Evolutionary conservation across 2,113 vertebrate genomes (phyloP).

Genomic region (Hemiprocne comata): DNA sequence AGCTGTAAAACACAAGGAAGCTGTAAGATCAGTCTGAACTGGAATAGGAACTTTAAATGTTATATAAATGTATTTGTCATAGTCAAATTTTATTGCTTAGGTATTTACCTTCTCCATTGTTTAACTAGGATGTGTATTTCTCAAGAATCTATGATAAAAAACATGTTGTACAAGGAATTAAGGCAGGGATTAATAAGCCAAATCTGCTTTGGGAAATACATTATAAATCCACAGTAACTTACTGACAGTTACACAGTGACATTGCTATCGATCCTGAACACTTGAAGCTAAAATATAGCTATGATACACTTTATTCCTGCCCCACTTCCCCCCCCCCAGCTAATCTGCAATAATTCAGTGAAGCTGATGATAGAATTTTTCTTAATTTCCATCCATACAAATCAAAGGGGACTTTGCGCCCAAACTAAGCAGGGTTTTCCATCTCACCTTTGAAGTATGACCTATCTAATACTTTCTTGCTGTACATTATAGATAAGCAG

Average conservation of each 20-base stretch:
- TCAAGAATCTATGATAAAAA: constrained; percentile 14
- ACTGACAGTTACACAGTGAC: not conserved
- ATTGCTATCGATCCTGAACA: not conserved
- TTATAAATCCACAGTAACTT: not conserved
- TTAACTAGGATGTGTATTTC: constrained; percentile 46
- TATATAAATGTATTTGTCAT: constrained; percentile 37
- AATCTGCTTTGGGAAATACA: not conserved
- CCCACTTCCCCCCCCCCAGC: rapidly evolving
- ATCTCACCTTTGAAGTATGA: not conserved
- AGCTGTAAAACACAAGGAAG: constrained; percentile 51
- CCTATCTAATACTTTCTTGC: not conserved
- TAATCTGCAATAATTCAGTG: not conserved
- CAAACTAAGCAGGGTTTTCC: not conserved
- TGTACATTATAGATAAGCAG: not conserved
- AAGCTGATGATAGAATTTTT: not conserved
- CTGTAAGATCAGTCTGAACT: constrained; percentile 9
- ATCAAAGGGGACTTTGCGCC: not conserved
- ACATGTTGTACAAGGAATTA: not conserved
- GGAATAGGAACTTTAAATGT: constrained; percentile 20
- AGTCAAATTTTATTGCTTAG: constrained; percentile 51
- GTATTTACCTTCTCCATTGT: constrained; percentile 30
- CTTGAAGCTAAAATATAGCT: not conserved
- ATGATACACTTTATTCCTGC: not conserved
- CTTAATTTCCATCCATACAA: not conserved
- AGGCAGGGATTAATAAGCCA: not conserved